Percentiles rank a stretch among this genome's conserved stretches.
Conservation (phyloP, 1,140 invertebrate species). For the Pinna nobilis region DNA sequence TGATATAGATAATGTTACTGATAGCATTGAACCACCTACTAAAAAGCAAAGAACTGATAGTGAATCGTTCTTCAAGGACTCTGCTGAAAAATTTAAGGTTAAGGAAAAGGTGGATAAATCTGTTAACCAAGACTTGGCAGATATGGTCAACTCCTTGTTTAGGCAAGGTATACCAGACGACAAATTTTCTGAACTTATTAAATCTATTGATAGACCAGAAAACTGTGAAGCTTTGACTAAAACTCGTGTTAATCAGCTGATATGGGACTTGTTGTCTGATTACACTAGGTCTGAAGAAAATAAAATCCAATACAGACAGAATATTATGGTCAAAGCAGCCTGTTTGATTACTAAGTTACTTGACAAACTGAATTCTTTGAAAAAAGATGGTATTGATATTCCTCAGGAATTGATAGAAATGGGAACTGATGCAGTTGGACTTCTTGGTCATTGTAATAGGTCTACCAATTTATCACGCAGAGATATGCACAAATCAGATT, state of each 20-base stretch:
- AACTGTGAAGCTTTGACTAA: conserved; percentile 25
- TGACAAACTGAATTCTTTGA: no score
- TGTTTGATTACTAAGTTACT: conserved; percentile 1
- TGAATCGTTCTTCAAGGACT: background rate
- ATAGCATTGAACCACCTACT: background rate
- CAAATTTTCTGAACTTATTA: conserved; percentile 14
- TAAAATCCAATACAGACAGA: conserved; percentile 1
- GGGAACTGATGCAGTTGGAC: background rate
- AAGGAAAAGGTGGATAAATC: background rate
- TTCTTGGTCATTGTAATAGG: background rate
- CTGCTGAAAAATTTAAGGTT: background rate
- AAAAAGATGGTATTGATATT: background rate
- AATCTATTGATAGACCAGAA: conserved; percentile 21
- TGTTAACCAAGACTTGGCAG: conserved; percentile 4
- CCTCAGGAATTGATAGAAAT: background rate
- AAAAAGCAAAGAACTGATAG: background rate
- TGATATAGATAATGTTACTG: no score
- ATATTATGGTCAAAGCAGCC: background rate
- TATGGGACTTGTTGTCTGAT: conserved; percentile 15
- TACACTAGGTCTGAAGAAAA: background rate
- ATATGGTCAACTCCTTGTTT: conserved; percentile 23
- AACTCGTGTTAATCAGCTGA: conserved; percentile 16
- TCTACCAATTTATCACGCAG: background rate
- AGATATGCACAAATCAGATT: no score
- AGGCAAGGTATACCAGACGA: conserved; percentile 28